A percentile compares a stretch with the other conserved stretches of the same genome.
Conservation (phyloP, 2,113 vertebrate genomes). For the Pterocles burchelli region DNA sequence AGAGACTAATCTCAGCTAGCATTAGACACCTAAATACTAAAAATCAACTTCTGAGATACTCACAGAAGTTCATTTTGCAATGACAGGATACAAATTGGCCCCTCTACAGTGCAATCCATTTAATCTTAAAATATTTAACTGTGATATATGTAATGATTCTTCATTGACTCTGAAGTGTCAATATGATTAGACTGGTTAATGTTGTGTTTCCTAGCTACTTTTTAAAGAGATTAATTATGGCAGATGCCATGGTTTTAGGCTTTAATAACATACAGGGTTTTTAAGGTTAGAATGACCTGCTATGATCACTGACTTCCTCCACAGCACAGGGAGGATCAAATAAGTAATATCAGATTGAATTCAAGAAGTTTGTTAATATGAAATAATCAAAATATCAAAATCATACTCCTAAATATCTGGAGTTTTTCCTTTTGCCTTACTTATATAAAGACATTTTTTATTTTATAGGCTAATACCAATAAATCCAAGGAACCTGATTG, state of each 20-base stretch:
- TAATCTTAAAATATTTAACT: background rate
- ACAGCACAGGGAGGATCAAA: background rate
- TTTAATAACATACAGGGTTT: background rate
- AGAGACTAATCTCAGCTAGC: background rate
- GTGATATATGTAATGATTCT: background rate
- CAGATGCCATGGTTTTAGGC: background rate
- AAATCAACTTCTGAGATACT: background rate
- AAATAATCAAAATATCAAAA: background rate
- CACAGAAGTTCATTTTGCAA: background rate
- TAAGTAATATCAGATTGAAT: background rate
- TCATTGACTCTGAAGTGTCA: background rate
- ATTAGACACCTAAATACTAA: background rate
- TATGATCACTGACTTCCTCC: background rate
- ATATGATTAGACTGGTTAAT: background rate
- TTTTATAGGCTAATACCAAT: background rate
- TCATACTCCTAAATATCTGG: background rate
- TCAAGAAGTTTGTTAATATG: background rate
- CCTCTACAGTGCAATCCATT: background rate
- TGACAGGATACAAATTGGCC: background rate
- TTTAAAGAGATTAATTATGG: background rate
- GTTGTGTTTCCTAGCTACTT: background rate
- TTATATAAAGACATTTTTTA: background rate
- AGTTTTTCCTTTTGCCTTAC: background rate
- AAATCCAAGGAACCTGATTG: background rate
- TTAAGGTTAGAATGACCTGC: background rate